Evolutionary conservation across 2,888 invertebrate genomes (phyloP), one percentile per base, ranked within the genome.

Genomic region (Eupeodes latifasciatus): DNA sequence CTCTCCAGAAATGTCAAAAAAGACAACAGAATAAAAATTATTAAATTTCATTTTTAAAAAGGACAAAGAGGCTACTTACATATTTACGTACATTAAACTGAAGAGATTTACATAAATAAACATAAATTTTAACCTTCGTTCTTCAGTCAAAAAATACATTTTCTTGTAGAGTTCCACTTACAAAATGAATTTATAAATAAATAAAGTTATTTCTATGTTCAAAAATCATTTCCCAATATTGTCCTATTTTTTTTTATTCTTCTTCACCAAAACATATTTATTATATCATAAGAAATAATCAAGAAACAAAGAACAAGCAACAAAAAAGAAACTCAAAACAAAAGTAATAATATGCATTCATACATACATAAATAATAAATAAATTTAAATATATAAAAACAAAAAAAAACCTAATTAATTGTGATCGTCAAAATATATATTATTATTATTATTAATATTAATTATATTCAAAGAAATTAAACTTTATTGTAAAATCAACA

Each of bases 361-460:
- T 36, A 40, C 62, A 64, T 44, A 40, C 62, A 62, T 44, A 64
- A 12, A 64, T 64, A 47, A 44, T 9, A 16, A 27, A 27, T 27
- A 27, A 27, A 27, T 27, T 27, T 27, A 27, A 27, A 27, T 27
- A 27, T 2, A 19, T 11, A 19, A 55, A 77, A 71, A 74, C 2
- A 5, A 40, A 77, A 76, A 64, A 59, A 78, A 85, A 85, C 59
- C 85, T 85, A 88, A 81, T 84, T 81, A 85, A 81, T 85, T 88
- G 88, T 88, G 88, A 88, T 88, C 88, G 80, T 84, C 80, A 84
- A 71, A 84, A 84, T 71, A 75, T 59, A 53, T 59, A 81, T 85
- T 78, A 85, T 69, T 84, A 85, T 69, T 84, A 85, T 64, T 59
- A 72, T 49, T 40, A 61, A 49, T 81, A 77, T 75, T 40, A 55